A percentile compares a stretch with the other conserved stretches of the same genome.
Conservation (phyloP, 2,797 vertebrate genomes). For the Tolypeutes matacus region DNA sequence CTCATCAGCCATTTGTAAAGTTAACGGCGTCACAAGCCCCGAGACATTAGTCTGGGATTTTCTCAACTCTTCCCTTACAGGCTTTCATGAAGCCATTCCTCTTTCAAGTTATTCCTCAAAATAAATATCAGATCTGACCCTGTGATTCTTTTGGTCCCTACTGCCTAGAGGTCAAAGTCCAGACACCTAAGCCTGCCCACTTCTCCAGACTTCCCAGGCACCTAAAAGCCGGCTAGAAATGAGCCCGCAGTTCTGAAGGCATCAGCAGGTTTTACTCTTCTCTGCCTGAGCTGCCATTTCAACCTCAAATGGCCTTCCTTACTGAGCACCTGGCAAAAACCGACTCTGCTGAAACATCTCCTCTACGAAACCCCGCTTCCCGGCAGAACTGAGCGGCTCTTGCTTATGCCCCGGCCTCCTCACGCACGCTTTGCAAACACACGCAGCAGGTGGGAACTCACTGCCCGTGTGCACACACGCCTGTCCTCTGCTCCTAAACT, state of each 20-base stretch:
- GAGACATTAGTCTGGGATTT: neutral
- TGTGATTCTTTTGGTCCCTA: neutral
- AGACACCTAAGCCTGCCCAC: neutral
- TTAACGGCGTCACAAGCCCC: neutral
- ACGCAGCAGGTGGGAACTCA: neutral
- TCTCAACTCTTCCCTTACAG: neutral
- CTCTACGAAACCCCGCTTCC: neutral
- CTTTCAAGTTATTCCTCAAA: slow-evolving; percentile 40
- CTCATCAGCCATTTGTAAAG: neutral
- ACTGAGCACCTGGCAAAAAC: neutral
- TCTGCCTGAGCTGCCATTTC: neutral
- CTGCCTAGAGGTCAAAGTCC: neutral
- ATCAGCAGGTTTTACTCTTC: neutral
- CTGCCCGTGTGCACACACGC: neutral
- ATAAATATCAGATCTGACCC: neutral
- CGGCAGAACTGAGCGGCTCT: neutral
- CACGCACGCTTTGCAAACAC: neutral
- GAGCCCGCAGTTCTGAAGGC: neutral
- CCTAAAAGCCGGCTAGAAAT: neutral
- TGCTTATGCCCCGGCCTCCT: neutral
- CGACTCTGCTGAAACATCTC: neutral
- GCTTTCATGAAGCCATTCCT: neutral
- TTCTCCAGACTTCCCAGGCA: neutral
- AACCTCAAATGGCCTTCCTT: neutral
- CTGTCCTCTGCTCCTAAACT: neutral